Percentiles rank a stretch among this genome's conserved stretches.
Evolutionary conservation across 2,113 vertebrate genomes (phyloP).

Genomic region (Athene cunicularia): DNA sequence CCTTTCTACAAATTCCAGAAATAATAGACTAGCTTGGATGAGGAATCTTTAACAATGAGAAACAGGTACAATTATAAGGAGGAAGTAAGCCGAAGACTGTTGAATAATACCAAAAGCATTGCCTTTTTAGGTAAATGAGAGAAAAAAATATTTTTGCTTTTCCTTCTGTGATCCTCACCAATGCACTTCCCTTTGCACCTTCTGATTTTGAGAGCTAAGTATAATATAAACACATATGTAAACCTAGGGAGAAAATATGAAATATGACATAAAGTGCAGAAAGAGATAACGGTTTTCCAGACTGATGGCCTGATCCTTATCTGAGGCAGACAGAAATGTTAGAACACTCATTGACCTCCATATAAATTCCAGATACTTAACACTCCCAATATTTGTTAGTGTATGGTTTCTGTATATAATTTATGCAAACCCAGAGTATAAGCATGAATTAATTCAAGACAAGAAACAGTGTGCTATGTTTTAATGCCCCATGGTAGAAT

Average conservation of each 20-base stretch:
- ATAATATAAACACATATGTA: background rate
- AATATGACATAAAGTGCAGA: background rate
- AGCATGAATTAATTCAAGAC: background rate
- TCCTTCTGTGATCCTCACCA: slow-evolving; percentile 16
- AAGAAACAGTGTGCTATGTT: background rate
- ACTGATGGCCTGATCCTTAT: background rate
- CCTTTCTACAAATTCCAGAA: slow-evolving; percentile 84
- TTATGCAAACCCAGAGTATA: slow-evolving; percentile 15
- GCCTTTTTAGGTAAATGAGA: slow-evolving; percentile 52
- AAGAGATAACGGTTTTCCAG: background rate
- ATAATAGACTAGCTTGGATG: slow-evolving; percentile 79
- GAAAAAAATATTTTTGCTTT: slow-evolving; percentile 64
- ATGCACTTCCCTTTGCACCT: background rate
- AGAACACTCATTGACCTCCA: background rate
- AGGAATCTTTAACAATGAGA: slow-evolving; percentile 76
- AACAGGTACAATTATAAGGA: slow-evolving; percentile 71
- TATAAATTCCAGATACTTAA: background rate
- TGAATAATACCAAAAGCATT: slow-evolving; percentile 59
- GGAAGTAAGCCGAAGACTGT: slow-evolving; percentile 47
- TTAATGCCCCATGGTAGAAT: slow-evolving; percentile 4
- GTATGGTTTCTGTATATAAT: background rate
- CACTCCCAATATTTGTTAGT: background rate
- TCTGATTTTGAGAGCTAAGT: slow-evolving; percentile 1
- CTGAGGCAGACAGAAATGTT: background rate
- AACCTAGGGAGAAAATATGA: background rate